Evolutionary conservation across 2,888 invertebrate species (phyloP), one percentile per base, ranked within the genome.

Genomic region (Amphipoea lucens): DNA sequence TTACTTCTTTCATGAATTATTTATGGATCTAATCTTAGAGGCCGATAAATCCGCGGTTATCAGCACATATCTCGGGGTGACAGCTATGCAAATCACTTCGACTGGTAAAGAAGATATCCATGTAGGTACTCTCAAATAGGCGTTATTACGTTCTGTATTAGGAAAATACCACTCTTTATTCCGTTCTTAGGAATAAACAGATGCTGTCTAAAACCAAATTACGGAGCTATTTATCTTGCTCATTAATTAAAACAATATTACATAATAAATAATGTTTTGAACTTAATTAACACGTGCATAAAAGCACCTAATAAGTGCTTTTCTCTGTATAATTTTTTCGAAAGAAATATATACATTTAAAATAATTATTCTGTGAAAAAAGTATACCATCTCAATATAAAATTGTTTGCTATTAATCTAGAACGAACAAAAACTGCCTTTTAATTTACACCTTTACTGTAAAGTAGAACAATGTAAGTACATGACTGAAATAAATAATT

Each of bases 41-140:
- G 79, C 78, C 90, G 70, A 91, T 92, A 92, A 91, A 92, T 92
- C 88, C 76, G 71, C 77, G 75, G 82, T 89, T 92, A 92, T 92
- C 92, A 81, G 85, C 79, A 82, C 85, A 79, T 88, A 90, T 91
- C 90, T 89, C 72, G 69, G 84, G 86, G 82, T 90, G 91, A 90
- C 92, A 91, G 88, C 85, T 90, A 92, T 92, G 92, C 87, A 90
- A 92, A 92, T 91, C 73, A 76, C 76, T 81, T 76, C 84, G 76
- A 83, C 80, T 82, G 67, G 72, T 79, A 80, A 87, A 87, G 81
- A 88, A 86, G 78, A 84, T 85, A 79, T 83, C 77, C 68, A 81
- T 68, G 77, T 77, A 81, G 66, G 78, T 77, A 75, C 29, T 60
- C 68, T 74, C 45, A 78, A 74, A 79, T 85, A 77, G 76, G 60